Base-by-base conservation (phyloP, 2,888 invertebrate genomes). In the Hemaris fuciformis region DNA sequence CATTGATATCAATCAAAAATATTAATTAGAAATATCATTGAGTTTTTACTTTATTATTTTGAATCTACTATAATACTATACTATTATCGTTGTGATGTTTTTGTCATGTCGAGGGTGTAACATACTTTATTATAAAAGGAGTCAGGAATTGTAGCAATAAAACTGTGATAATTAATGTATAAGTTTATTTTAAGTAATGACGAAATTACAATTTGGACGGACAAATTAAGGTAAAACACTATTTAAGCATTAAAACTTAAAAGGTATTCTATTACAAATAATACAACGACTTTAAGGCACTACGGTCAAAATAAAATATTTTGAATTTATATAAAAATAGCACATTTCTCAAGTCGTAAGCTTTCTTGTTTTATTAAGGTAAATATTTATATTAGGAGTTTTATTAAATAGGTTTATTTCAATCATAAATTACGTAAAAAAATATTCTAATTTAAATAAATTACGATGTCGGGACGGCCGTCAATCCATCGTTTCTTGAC, bases 381-480 rank as follows among this genome's bases (percentile, higher is more conserved):
- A 76, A 74, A 81, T 84, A 74, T 79, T 85, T 86, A 89, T 83
- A 84, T 88, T 85, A 86, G 79, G 72, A 77, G 10, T 74, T 87
- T 83, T 81, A 85, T 88, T 87, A 85, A 85, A 89, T 88, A 89
- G 79, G 78, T 87, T 85, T 86, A 85, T 82, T 84, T 87, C 82
- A 80, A 84, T 80, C 84, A 91, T 91, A 91, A 91, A 88, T 91
- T 87, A 89, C 77, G 80, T 88, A 84, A 85, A 89, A 79, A 83
- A 85, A 83, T 89, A 88, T 66, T 60, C 89, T 91, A 91, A 81
- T 80, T 86, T 86, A 82, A 92, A 92, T 91, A 91, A 92, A 91
- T 91, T 91, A 92, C 91, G 91, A 90, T 90, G 86, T 89, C 87
- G 92, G 92, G 91, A 91, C 91, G 90, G 91, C 91, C 91, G 91